These are phyloP conservation scores for Campoplex capitator DNA, from an alignment of 2,888 invertebrate species.

Conservation along the genomic window DNA sequence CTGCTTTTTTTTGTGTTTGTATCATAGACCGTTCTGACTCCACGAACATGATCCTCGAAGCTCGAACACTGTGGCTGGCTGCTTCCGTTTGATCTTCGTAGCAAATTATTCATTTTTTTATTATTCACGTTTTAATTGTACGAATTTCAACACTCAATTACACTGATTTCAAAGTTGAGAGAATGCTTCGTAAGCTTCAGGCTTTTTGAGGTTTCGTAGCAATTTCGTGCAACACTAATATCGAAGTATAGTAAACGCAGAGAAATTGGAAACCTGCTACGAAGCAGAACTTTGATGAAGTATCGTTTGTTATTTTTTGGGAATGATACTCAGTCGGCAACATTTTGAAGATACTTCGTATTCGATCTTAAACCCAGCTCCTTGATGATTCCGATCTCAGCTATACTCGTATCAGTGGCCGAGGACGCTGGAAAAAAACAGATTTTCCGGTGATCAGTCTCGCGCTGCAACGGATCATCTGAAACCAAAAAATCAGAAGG, in stretches of 20 bases:
- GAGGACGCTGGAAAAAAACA: too few species aligned
- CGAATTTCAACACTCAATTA: neutral
- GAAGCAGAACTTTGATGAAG: neutral
- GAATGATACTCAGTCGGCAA: neutral
- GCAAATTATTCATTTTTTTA: neutral
- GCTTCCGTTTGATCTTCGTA: slow-evolving; percentile 1
- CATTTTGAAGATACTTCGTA: neutral
- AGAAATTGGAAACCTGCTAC: neutral
- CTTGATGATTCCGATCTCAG: neutral
- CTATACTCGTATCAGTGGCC: neutral
- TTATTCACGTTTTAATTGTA: neutral
- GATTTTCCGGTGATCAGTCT: too few species aligned
- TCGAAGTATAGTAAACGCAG: too few species aligned
- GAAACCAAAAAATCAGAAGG: too few species aligned
- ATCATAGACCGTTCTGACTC: slow-evolving; percentile 77
- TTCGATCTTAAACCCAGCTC: neutral
- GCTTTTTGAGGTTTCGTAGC: neutral
- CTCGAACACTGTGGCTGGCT: neutral
- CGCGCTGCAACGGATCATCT: too few species aligned
- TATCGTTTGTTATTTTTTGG: neutral
- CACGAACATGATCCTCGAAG: slow-evolving; percentile 68
- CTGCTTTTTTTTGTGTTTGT: slow-evolving; percentile 75
- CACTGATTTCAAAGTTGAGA: neutral
- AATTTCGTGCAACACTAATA: neutral
- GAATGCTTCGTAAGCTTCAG: neutral